Evolutionary conservation across 2,113 vertebrate species (phyloP).

Genomic region (Equus quagga): DNA sequence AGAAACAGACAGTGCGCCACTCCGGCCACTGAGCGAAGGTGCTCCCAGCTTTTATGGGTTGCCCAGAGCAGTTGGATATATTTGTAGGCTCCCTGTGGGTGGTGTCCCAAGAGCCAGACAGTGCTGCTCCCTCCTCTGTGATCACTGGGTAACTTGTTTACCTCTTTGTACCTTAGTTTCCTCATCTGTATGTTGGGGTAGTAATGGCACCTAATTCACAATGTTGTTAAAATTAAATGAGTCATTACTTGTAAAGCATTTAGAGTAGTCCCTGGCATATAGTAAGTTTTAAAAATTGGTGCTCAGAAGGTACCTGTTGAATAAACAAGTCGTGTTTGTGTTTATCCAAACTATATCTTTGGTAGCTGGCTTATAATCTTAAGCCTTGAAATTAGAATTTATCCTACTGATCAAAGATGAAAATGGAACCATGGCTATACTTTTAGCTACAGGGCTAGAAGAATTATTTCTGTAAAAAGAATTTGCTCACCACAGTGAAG

Average conservation of each 20-base stretch:
- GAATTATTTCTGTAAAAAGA: background rate
- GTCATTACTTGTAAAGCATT: background rate
- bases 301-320: background rate
- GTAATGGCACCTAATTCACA: background rate
- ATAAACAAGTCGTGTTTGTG: background rate
- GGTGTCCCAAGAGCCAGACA: background rate
- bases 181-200: background rate
- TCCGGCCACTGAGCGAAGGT: background rate
- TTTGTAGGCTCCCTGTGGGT: background rate
- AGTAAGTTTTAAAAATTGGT: background rate
- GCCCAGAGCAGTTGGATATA: background rate
- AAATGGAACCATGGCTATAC: constrained; percentile 5
- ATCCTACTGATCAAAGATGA: background rate
- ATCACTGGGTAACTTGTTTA: background rate
- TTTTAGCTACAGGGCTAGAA: background rate
- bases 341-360: background rate
- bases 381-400: constrained; percentile 22
- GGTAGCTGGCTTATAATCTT: background rate
- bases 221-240: constrained; percentile 21
- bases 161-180: background rate
- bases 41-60: background rate
- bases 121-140: background rate
- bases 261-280: background rate
- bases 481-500: background rate
- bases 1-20: background rate